phyloP scores from a whole-genome alignment of 2,888 invertebrate species.

The Coleophora flavipennella region DNA sequence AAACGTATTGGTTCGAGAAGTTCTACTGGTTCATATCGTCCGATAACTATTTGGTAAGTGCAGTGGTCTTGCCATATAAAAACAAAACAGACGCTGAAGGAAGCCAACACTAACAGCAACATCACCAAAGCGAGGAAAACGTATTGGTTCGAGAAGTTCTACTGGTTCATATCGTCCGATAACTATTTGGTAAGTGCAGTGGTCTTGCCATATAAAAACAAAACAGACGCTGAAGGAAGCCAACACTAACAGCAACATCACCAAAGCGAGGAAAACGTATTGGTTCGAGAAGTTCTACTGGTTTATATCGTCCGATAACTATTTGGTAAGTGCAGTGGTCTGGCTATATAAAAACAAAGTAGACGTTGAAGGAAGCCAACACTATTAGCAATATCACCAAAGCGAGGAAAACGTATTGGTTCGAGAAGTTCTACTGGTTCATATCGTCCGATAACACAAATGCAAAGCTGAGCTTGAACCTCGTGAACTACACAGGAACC shows the following conservation, averaged over 20 bases:
- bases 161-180: slow-evolving; percentile 98
- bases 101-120: slow-evolving; percentile 90
- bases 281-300: slow-evolving; percentile 99
- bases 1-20: slow-evolving; percentile 99
- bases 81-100: slow-evolving; percentile 94
- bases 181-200: slow-evolving; percentile 83
- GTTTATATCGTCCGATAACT: slow-evolving; percentile 98
- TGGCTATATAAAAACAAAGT: slow-evolving; percentile 97
- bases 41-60: slow-evolving; percentile 86
- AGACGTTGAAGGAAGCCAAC: slow-evolving; percentile 93
- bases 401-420: slow-evolving; percentile 96
- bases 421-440: slow-evolving; percentile 99
- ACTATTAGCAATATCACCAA: slow-evolving; percentile 94
- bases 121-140: slow-evolving; percentile 95
- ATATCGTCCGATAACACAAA: slow-evolving; percentile 97
- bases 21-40: slow-evolving; percentile 99
- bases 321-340: slow-evolving; percentile 76
- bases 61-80: too few relatives aligned
- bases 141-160: slow-evolving; percentile 99
- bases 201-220: too few relatives aligned
- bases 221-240: slow-evolving; percentile 95
- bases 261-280: slow-evolving; percentile 93
- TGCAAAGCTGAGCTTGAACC: background rate
- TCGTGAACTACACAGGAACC: background rate
- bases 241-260: slow-evolving; percentile 91